Base-by-base conservation (phyloP, 2,888 invertebrate genomes). In the Drosophila acutilabella region DNA sequence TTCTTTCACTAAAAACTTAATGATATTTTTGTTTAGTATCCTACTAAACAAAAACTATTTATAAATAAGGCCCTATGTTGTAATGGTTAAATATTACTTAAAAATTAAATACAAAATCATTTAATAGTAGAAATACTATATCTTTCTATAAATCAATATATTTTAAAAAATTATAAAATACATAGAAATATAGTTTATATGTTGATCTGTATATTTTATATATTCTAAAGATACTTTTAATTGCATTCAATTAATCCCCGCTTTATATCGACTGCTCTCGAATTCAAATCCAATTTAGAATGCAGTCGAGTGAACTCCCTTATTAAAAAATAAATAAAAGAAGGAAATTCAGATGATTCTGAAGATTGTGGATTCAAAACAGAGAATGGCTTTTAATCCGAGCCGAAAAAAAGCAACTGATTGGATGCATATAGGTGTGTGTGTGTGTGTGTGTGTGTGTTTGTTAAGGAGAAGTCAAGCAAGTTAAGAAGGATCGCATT, bases 401-500 rank as follows among this genome's bases (percentile, higher is more conserved):
- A 23, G 11, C 2, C 44, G 36, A 36, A 50, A 36, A 13, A 13
- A 36, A 36, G 5, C 7, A 36, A 30, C 48, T 33, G 11, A 33
- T 47, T 47, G 47, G 30, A 30, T 30, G 6, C 8, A 30, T 30
- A 8, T 30, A 30, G 6, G 30, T 30, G 6, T 30, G 6, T 30
- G 26, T 26, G 26, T 7, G 7, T 47, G 47, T 30, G 14, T 47
- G 10, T 14, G 14, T 45, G 44, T 44, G 18, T 42, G 18, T 16
- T 13, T 36, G 36, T 36, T 36, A 26, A 14, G 40, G 2, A 20
- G 41, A 42, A 54, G 42, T 54, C 30, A 41, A 16, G 18, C 44
- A 14, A 44, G 54, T 36, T 56, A 44, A 36, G n/a, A 44, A n/a
- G n/a, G 54, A 54, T 54, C 54, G 54, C n/a, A 54, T 44, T 54